Conservation (phyloP, 2,797 vertebrate species). For the Cossypha heuglini region DNA sequence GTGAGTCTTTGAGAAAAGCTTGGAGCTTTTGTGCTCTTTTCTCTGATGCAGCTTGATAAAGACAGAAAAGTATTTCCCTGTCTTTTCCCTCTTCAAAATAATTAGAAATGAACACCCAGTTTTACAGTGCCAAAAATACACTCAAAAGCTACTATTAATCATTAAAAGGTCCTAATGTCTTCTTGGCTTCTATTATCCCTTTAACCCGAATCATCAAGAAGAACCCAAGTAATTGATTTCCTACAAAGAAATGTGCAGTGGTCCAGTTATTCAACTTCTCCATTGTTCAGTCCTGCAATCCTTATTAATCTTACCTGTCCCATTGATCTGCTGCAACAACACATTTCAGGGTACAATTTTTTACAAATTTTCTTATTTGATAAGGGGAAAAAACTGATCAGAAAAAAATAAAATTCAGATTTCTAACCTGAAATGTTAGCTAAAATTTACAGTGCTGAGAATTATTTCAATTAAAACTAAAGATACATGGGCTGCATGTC, state of each 20-base stretch:
- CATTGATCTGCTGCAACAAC: conserved; percentile 15
- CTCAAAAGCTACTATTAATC: conserved; percentile 24
- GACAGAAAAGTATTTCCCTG: conserved; percentile 3
- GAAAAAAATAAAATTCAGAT: not conserved
- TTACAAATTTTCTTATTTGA: not conserved
- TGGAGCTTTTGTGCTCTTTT: not conserved
- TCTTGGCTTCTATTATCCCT: conserved; percentile 13
- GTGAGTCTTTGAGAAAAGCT: not conserved
- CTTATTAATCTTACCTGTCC: not conserved
- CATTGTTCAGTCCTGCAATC: not conserved
- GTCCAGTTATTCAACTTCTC: conserved; percentile 20
- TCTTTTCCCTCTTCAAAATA: not conserved
- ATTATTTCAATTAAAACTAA: not conserved
- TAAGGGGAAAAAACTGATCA: not conserved
- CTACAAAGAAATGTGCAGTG: conserved; percentile 5
- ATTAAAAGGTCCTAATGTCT: conserved; percentile 9
- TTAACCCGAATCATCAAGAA: conserved; percentile 44
- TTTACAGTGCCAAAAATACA: conserved; percentile 24
- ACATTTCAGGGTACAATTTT: not conserved
- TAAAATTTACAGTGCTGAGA: not conserved
- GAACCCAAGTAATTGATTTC: conserved; percentile 40
- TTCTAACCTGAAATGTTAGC: not conserved
- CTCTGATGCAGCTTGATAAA: not conserved
- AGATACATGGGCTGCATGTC: not conserved
- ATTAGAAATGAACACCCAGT: conserved; percentile 16